A percentile compares a stretch with the other conserved stretches of the same genome.
These are phyloP conservation scores for Cabera pusaria DNA, from an alignment of 2,888 invertebrate species.

Conservation along the genomic window DNA sequence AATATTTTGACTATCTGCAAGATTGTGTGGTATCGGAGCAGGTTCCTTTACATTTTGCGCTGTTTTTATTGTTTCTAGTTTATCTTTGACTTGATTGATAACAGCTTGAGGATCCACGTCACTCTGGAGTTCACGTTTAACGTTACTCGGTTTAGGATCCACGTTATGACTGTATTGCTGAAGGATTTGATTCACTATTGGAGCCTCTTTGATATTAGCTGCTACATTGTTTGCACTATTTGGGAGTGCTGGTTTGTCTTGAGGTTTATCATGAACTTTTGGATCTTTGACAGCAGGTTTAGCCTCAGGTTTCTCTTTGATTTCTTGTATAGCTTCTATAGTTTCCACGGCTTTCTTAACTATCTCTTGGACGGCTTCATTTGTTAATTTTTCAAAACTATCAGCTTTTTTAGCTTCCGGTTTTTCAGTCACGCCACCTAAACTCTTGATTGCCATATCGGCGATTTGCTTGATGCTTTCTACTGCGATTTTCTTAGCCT, in stretches of 20 bases:
- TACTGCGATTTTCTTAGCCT: slow-evolving; percentile 76
- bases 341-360: slow-evolving; percentile 72
- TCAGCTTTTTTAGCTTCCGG: slow-evolving; percentile 50
- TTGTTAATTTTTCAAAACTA: slow-evolving; percentile 53
- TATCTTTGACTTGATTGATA: no score
- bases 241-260: slow-evolving; percentile 5
- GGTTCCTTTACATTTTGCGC: slow-evolving; percentile 9
- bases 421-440: slow-evolving; percentile 67
- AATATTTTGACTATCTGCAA: not conserved
- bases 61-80: no score
- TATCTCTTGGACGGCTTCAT: slow-evolving; percentile 74
- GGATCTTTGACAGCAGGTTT: not conserved
- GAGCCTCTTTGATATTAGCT: slow-evolving; percentile 2
- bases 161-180: no score
- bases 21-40: not conserved
- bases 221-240: no score
- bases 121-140: no score
- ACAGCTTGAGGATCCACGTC: not conserved
- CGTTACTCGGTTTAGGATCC: no score
- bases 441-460: slow-evolving; percentile 70
- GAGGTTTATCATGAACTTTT: not conserved
- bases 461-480: slow-evolving; percentile 80
- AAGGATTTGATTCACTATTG: slow-evolving; percentile 7
- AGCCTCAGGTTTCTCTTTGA: slow-evolving; percentile 40
- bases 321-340: slow-evolving; percentile 72